These are phyloP conservation scores for Bubo bubo DNA, from an alignment of 2,113 vertebrate species.

Conservation along the genomic window DNA sequence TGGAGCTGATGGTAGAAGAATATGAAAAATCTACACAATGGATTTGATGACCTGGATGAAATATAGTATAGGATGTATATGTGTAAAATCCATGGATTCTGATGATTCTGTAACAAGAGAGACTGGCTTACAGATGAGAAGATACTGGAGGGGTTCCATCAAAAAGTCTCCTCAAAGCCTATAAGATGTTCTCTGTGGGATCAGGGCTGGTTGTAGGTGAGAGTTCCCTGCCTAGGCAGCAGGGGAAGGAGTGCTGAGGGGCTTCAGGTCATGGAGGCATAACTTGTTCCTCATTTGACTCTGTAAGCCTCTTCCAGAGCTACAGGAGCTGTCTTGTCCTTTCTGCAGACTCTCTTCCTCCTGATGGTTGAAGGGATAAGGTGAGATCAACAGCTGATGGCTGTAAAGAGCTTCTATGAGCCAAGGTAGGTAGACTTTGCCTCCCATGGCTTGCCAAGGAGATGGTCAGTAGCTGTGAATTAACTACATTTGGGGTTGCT, in stretches of 20 bases:
- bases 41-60: not conserved
- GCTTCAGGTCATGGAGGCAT: not conserved
- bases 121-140: not conserved
- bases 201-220: not conserved
- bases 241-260: not conserved
- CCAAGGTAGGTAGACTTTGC: not conserved
- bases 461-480: not conserved
- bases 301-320: not conserved
- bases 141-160: not conserved
- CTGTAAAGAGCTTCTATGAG: not conserved
- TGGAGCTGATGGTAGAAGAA: not conserved
- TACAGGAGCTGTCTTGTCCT: not conserved
- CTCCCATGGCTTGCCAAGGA: not conserved
- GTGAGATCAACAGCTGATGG: not conserved
- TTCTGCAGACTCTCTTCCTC: not conserved
- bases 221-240: not conserved
- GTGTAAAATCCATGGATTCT: not conserved
- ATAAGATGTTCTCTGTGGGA: not conserved
- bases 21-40: not conserved
- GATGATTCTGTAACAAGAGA: not conserved
- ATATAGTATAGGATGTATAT: not conserved
- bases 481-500: not conserved
- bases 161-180: not conserved
- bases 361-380: not conserved
- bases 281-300: not conserved